These are phyloP conservation scores for Solea senegalensis DNA, from an alignment of 2,113 vertebrate species.

Conservation along the genomic window DNA sequence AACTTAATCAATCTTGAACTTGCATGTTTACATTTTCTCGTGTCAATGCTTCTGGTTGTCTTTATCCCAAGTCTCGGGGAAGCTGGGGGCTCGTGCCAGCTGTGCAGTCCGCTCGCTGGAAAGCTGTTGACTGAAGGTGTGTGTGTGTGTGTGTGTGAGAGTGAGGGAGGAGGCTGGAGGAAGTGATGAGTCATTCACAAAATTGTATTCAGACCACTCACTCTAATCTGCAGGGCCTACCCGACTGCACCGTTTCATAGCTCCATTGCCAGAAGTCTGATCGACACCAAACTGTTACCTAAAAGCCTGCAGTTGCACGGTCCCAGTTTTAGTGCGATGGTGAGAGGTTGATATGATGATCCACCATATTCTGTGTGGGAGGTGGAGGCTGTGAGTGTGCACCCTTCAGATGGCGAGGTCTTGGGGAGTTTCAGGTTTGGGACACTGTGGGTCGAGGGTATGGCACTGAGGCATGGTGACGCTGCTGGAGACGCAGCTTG, in stretches of 20 bases:
- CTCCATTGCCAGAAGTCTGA: background rate
- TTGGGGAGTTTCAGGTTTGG: constrained; percentile 44
- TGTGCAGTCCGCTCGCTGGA: constrained; percentile 57
- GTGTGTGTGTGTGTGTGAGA: constrained; percentile 7
- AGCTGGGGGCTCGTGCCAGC: constrained; percentile 48
- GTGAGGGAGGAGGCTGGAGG: constrained; percentile 50
- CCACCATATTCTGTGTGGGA: constrained; percentile 66
- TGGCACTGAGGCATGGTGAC: constrained; percentile 49
- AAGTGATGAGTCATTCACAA: constrained; percentile 78
- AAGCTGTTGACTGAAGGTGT: constrained; percentile 47
- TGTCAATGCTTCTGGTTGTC: background rate
- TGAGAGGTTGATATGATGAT: constrained; percentile 24
- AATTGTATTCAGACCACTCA: constrained; percentile 68
- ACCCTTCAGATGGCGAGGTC: constrained; percentile 71
- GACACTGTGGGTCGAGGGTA: constrained; percentile 47
- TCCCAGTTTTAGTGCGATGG: constrained; percentile 7
- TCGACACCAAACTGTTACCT: background rate
- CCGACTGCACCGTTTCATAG: constrained; percentile 19
- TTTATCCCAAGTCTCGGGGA: constrained; percentile 23
- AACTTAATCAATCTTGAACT: background rate
- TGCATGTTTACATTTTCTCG: background rate
- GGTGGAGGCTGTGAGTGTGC: constrained; percentile 55
- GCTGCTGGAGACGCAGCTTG: constrained; percentile 35
- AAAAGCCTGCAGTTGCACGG: background rate
- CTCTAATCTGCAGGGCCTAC: constrained; percentile 42